Percentiles rank a stretch among this genome's conserved stretches.
Evolutionary conservation across 2,797 vertebrate genomes (phyloP).

Genomic region (Diplodus sargus): DNA sequence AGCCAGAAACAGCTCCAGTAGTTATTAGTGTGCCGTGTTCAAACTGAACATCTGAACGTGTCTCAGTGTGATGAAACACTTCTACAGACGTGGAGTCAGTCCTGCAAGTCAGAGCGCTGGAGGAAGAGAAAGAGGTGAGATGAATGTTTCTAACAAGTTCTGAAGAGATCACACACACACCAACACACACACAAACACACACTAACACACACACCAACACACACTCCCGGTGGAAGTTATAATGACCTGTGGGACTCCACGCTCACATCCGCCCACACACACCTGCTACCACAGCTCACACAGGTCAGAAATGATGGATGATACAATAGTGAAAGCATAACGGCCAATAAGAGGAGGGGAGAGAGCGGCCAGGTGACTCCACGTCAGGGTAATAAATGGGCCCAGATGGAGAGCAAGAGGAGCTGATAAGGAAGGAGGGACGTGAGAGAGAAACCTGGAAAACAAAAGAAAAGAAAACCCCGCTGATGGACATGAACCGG

Average conservation of each 20-base stretch:
- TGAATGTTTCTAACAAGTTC: conserved; percentile 46
- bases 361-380: conserved; percentile 16
- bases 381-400: conserved; percentile 49
- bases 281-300: conserved; percentile 44
- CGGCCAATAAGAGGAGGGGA: conserved; percentile 43
- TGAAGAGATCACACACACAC: conserved; percentile 15
- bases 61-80: conserved; percentile 47
- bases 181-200: too few species aligned
- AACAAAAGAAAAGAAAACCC: background rate
- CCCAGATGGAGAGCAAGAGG: conserved; percentile 3
- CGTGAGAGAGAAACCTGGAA: background rate
- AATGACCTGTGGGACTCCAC: conserved; percentile 42
- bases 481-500: conserved; percentile 1
- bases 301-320: conserved; percentile 70
- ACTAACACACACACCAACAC: too few species aligned
- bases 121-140: conserved; percentile 22
- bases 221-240: conserved; percentile 35
- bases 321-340: conserved; percentile 61
- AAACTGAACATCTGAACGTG: background rate
- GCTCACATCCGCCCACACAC: conserved; percentile 30
- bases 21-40: background rate
- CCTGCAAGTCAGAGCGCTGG: background rate
- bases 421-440: conserved; percentile 17
- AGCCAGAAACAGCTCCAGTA: conserved; percentile 4
- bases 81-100: conserved; percentile 13